These are phyloP conservation scores for Probosciger aterrimus DNA, from an alignment of 2,113 vertebrate genomes.

Conservation along the genomic window DNA sequence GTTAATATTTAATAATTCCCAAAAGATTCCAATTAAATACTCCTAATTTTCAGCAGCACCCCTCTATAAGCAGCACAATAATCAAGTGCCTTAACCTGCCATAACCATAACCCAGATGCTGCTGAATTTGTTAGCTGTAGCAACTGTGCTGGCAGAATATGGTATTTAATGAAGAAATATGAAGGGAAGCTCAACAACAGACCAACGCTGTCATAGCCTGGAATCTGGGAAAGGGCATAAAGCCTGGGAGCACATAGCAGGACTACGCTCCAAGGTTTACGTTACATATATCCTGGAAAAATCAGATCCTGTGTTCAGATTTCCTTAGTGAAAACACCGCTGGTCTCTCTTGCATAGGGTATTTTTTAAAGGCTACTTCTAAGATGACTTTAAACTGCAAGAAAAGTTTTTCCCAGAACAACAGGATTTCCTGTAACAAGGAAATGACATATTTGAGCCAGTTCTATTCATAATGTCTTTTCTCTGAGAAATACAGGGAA, in stretches of 20 bases:
- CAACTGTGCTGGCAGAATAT: fast-evolving
- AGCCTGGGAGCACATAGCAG: background rate
- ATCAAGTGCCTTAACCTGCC: background rate
- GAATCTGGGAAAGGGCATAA: background rate
- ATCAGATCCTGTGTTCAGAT: background rate
- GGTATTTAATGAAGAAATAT: background rate
- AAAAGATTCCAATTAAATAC: background rate
- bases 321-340: background rate
- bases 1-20: background rate
- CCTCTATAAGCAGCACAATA: background rate
- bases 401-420: conserved; percentile 15
- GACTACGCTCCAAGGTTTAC: background rate
- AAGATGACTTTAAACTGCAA: background rate
- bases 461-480: background rate
- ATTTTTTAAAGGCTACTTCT: background rate
- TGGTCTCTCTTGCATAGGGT: background rate
- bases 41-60: background rate
- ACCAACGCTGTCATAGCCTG: background rate
- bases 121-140: background rate
- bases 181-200: background rate
- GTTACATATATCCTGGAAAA: background rate
- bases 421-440: conserved; percentile 49
- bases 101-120: background rate
- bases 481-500: background rate
- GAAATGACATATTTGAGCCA: conserved; percentile 8